These are phyloP conservation scores for Malacoraja senta DNA, from an alignment of 2,797 vertebrate species.

Conservation along the genomic window DNA sequence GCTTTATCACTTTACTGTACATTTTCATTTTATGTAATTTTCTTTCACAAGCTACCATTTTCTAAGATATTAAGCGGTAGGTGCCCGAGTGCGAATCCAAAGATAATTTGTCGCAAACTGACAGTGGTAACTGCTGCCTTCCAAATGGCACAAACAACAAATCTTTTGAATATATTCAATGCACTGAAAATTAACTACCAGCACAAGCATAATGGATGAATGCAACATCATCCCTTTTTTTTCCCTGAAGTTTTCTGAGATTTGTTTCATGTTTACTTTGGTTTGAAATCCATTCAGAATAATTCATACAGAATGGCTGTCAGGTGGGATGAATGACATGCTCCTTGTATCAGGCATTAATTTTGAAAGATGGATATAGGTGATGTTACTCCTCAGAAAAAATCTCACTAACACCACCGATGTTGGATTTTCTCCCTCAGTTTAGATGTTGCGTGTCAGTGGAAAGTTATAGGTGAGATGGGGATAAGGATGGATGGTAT, in stretches of 20 bases:
- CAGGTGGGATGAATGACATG: not conserved
- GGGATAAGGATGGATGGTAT: not conserved
- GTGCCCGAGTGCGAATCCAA: slow-evolving; percentile 4
- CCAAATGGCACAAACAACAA: not conserved
- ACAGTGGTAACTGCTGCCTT: not conserved
- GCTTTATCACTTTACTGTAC: not conserved
- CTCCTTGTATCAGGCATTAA: not conserved
- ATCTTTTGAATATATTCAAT: not conserved
- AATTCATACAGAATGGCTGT: not conserved
- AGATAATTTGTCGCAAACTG: not conserved
- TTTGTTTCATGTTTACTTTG: not conserved
- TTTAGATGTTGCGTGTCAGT: not conserved
- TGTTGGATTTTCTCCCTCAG: not conserved
- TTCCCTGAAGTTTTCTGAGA: not conserved
- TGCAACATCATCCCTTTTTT: not conserved
- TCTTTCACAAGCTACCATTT: not conserved
- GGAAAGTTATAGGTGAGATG: not conserved
- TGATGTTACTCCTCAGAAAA: not conserved
- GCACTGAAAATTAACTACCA: not conserved
- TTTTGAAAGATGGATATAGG: no score
- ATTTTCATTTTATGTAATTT: slow-evolving; percentile 21
- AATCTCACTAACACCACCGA: not conserved
- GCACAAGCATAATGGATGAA: not conserved
- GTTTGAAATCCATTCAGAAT: not conserved
- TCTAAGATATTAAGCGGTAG: not conserved